These are phyloP conservation scores for Tokudaia muenninki DNA, from an alignment of 2,797 vertebrate genomes.

Conservation along the genomic window DNA sequence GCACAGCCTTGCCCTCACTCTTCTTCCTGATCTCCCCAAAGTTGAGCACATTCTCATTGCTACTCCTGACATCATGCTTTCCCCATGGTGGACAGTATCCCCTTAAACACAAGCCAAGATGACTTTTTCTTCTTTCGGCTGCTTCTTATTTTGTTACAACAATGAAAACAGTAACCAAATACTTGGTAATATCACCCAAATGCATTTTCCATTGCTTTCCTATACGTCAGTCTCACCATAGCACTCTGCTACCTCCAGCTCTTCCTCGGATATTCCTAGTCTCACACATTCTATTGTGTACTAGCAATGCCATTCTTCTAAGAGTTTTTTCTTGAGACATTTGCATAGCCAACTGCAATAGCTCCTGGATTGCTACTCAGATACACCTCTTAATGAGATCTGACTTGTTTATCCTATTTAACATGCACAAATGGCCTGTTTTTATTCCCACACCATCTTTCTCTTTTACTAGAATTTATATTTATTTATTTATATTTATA, in stretches of 20 bases:
- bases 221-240: not conserved
- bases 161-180: not conserved
- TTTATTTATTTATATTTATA: not conserved
- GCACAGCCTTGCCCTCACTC: not conserved
- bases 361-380: not conserved
- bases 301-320: not conserved
- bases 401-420: not conserved
- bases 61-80: not conserved
- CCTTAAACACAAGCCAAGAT: not conserved
- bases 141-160: not conserved
- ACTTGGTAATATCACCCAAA: not conserved
- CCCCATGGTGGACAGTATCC: not conserved
- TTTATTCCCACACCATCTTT: not conserved
- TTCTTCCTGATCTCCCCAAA: not conserved
- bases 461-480: not conserved
- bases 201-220: not conserved
- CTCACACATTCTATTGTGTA: not conserved
- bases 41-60: not conserved
- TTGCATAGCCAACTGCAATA: not conserved
- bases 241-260: not conserved
- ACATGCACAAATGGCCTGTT: not conserved
- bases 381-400: not conserved
- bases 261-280: not conserved
- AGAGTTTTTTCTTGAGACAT: not conserved
- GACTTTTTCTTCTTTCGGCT: not conserved